phyloP scores from a whole-genome alignment of 2,888 invertebrate species.

The Euplagia quadripunctaria region DNA sequence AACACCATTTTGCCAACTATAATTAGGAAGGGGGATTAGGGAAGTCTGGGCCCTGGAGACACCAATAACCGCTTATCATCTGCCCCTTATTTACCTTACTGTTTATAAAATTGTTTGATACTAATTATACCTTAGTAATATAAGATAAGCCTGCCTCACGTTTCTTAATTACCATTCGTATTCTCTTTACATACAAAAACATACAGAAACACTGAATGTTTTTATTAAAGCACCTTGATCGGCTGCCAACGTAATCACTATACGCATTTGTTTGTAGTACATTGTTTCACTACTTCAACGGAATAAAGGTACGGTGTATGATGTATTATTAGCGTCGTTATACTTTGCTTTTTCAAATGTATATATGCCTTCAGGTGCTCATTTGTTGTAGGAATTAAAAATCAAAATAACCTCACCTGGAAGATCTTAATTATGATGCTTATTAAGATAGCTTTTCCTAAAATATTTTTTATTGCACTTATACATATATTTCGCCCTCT shows the following conservation, averaged over 20 bases:
- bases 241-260: constrained; percentile 12
- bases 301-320: neutral
- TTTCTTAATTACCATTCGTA: neutral
- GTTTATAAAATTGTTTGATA: neutral
- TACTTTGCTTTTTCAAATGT: no score
- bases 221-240: constrained; percentile 21
- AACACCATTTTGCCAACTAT: no score
- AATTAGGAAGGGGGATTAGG: no score
- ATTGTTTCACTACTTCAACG: neutral
- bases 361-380: no score
- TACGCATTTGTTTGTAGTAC: constrained; percentile 13
- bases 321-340: neutral
- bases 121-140: neutral
- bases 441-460: no score
- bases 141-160: neutral
- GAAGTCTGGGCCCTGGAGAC: no score
- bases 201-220: constrained; percentile 9
- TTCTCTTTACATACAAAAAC: neutral
- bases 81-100: neutral
- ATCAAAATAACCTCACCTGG: no score
- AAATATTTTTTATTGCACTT: no score
- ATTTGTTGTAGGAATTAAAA: no score
- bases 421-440: no score
- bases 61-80: no score
- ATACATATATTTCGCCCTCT: no score